Base-by-base conservation (phyloP, 2,888 invertebrate species). In the Girardia tigrina region DNA sequence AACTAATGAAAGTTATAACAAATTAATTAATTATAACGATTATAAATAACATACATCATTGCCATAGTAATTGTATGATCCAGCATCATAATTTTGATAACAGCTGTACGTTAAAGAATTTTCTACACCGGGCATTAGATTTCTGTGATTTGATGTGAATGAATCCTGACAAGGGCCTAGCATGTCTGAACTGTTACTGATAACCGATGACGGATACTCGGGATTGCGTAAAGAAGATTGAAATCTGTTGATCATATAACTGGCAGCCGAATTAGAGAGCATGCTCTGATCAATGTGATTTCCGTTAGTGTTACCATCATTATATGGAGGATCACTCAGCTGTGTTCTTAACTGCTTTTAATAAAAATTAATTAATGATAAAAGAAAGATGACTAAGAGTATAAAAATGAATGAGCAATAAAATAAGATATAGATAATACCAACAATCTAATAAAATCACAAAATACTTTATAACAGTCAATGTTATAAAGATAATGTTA, bases 191-290 rank as follows among this genome's bases (percentile, higher is more conserved):
- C 56, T 56, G n/a, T 56, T 56, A 16, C 56, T 56, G n/a, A 56
- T 56, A 6, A 4, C 56, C n/a, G 56, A 56, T 6, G 56, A 23
- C 23, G 56, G 56, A n/a, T 56, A 56, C 4, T 56, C 56, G n/a
- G 56, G n/a, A 56, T 56, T 56, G 6, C 56, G 56, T 23, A 56
- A 56, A 56, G 56, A 56, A 4, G 56, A 56, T n/a, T 56, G 56
- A 16, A 56, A 56, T 16, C n/a, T 56, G 56, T 56, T 56, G 56
- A 56, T 56, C 56, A 56, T 56, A n/a, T 56, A 56, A 56, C 56
- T 56, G n/a, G 56, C 56, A 56, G 56, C 56, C 6, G 56, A 56
- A n/a, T 56, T 56, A 20, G 56, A 56, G 2, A 56, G n/a, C 56
- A 56, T 56, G 56, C n/a, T 56, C n/a, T 56, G 56, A 56, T 56